Percentiles rank a stretch among this genome's conserved stretches.
Evolutionary conservation across 2,797 vertebrate species (phyloP).

Genomic region (Poeciliopsis paucimaculata): DNA sequence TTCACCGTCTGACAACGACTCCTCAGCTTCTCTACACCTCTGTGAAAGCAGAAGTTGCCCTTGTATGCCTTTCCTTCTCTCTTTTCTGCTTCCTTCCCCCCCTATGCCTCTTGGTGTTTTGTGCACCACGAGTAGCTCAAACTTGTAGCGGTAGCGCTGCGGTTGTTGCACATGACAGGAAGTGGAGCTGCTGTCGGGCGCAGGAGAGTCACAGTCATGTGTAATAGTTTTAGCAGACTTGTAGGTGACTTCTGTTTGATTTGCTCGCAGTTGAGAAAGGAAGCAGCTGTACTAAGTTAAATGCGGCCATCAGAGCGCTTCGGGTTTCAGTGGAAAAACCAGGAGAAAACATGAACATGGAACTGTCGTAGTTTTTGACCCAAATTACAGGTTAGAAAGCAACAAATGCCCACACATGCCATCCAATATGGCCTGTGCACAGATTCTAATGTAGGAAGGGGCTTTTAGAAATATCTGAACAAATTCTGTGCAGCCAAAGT

Average conservation of each 20-base stretch:
- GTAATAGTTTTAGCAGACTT: constrained; percentile 61
- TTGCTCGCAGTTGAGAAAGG: neutral
- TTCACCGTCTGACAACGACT: constrained; percentile 24
- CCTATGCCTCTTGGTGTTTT: constrained; percentile 49
- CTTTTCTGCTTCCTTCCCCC: constrained; percentile 3
- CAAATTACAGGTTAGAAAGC: constrained; percentile 54
- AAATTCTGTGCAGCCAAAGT: neutral
- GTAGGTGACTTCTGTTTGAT: constrained; percentile 13
- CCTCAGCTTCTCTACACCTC: constrained; percentile 23
- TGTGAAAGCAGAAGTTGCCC: constrained; percentile 60
- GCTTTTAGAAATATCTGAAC: neutral
- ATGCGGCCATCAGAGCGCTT: constrained; percentile 12
- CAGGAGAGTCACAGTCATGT: constrained; percentile 18
- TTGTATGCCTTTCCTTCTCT: constrained; percentile 8
- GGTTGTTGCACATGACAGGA: constrained; percentile 77
- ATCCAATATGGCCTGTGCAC: constrained; percentile 22
- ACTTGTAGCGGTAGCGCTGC: constrained; percentile 51
- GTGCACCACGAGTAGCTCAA: constrained; percentile 37
- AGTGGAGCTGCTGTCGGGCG: constrained; percentile 54
- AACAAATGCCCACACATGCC: constrained; percentile 26
- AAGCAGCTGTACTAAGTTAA: neutral
- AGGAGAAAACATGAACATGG: constrained; percentile 30
- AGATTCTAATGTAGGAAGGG: constrained; percentile 9
- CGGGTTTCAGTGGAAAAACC: constrained; percentile 48
- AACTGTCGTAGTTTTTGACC: constrained; percentile 14